phyloP scores from a whole-genome alignment of 1,140 invertebrate species.

The Hetaerina americana region DNA sequence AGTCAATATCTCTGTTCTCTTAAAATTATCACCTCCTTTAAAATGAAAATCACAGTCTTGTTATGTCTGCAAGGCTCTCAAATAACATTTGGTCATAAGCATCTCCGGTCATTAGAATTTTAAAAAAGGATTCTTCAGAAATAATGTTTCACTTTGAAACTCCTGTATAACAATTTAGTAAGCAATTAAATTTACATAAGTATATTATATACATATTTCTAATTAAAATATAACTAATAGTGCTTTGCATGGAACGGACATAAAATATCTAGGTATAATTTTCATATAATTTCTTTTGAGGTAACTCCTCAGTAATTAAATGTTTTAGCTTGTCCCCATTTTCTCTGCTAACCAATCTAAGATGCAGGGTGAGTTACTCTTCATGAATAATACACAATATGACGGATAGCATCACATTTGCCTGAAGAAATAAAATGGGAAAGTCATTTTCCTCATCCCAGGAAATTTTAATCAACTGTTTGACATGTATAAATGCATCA shows the following conservation, averaged over 20 bases:
- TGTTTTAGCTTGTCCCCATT: not conserved
- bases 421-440: no score
- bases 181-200: not conserved
- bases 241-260: not conserved
- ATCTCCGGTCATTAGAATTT: not conserved
- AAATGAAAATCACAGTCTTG: no score
- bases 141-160: not conserved
- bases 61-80: not conserved
- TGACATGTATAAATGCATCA: no score
- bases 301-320: not conserved
- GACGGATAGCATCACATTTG: not conserved
- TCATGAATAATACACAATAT: no score
- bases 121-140: not conserved
- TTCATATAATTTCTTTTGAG: not conserved
- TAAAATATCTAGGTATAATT: not conserved
- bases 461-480: no score
- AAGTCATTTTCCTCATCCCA: no score
- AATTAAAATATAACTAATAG: not conserved
- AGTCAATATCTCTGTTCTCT: no score
- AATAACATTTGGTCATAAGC: not conserved
- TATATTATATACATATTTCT: not conserved
- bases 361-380: not conserved
- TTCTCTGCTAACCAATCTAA: not conserved
- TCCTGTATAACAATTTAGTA: not conserved
- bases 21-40: not conserved